Evolutionary conservation across 2,888 invertebrate genomes (phyloP), one percentile per base, ranked within the genome.

Genomic region (Branchellion lobata): DNA sequence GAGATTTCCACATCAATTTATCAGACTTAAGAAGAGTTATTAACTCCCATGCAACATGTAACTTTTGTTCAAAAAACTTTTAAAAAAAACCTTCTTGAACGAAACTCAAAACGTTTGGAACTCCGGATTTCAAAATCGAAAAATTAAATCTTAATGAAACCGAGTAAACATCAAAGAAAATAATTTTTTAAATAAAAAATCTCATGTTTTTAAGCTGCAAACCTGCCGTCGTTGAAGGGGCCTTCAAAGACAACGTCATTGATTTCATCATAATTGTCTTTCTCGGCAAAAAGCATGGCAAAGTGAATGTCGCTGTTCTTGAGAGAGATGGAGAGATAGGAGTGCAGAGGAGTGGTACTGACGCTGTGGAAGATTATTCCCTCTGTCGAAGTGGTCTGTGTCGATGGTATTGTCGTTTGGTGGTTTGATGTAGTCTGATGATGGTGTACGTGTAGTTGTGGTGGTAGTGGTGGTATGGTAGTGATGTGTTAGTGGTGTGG

Each of bases 241-340:
- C 69, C 69, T 27, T 31, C 34, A 69, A 69, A 69, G 29, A 69
- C n/a, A 3, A 69, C 33, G n/a, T 69, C 69, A 31, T 69, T 31
- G 8, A 69, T 69, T 29, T 69, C 69, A 29, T 69, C 69, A 31
- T 69, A 69, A 31, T 69, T 34, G 33, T 33, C 31, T 29, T 31
- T 69, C 27, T 69, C 69, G 5, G 69, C 69, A 69, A 69, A 69
- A 3, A 69, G 27, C 69, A 69, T 69, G 31, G 69, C 31, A 18
- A 69, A 31, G 27, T 69, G 69, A 8, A 69, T 29, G 31, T 31
- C 31, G 5, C 33, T 29, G 8, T 34, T 34, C 14, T 21, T 33
- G 31, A 69, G 5, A 33, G 69, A 69, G 14, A 69, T 34, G 31
- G 69, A 31, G 14, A 69, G 69, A 69, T 69, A 69, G 8, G 33